phyloP scores from a whole-genome alignment of 2,888 invertebrate species.

The Ceriagrion tenellum region DNA sequence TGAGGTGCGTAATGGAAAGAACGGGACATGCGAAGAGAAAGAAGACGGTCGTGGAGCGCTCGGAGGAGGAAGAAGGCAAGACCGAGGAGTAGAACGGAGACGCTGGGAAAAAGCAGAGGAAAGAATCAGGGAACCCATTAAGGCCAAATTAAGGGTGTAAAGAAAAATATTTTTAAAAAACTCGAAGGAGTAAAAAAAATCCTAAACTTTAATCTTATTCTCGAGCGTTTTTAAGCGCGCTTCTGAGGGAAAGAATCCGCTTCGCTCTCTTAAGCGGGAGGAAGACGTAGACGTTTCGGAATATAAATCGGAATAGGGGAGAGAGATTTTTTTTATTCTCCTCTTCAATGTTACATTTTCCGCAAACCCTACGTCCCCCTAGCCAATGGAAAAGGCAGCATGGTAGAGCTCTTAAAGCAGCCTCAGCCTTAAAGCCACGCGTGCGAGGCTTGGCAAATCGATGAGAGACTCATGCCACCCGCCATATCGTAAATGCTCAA shows the following conservation, averaged over 20 bases:
- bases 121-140: constrained; percentile 5
- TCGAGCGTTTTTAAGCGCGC: not conserved
- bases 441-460: not conserved
- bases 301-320: not conserved
- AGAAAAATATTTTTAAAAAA: not conserved
- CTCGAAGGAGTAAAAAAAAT: not conserved
- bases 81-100: not conserved
- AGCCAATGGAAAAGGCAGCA: not conserved
- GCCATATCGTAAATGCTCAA: not conserved
- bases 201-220: not conserved
- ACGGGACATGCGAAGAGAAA: not conserved
- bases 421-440: not conserved
- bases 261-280: not conserved
- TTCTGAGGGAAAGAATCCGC: not conserved
- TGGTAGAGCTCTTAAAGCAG: not conserved
- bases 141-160: not conserved
- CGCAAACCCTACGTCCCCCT: not conserved
- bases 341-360: too few relatives aligned
- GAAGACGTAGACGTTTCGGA: not conserved
- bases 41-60: too few relatives aligned
- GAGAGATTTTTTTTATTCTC: not conserved
- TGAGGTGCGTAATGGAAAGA: constrained; percentile 31
- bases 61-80: not conserved
- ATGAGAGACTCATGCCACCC: not conserved
- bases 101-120: not conserved